Conservation (phyloP, 2,888 invertebrate species). For the Linyphia triangularis region DNA sequence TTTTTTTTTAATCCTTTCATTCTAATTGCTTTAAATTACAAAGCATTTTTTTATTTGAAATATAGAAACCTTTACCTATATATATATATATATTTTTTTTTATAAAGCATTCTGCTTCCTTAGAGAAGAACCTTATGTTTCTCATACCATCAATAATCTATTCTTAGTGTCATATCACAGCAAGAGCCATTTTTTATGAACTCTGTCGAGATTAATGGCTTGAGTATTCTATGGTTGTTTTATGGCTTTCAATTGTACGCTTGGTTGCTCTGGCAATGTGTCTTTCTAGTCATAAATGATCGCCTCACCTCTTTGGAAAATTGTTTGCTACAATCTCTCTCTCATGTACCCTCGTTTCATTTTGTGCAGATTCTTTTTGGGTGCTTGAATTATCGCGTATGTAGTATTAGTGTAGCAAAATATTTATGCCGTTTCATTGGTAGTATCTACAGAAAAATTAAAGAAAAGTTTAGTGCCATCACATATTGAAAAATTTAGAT, state of each 20-base stretch:
- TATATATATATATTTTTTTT: neutral
- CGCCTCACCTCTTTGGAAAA: slow-evolving; percentile 49
- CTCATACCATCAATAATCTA: slow-evolving; percentile 55
- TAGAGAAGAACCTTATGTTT: slow-evolving; percentile 37
- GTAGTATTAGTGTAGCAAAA: too few species aligned
- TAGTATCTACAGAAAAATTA: too few species aligned
- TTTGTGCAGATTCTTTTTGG: too few species aligned
- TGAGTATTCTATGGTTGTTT: slow-evolving; percentile 55
- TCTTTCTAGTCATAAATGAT: slow-evolving; percentile 52
- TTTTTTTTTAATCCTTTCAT: too few species aligned
- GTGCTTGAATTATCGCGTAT: too few species aligned
- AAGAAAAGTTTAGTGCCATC: too few species aligned
- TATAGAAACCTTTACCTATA: neutral
- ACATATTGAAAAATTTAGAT: too few species aligned
- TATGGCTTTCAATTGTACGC: slow-evolving; percentile 60
- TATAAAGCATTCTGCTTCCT: slow-evolving; percentile 1
- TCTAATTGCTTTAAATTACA: too few species aligned
- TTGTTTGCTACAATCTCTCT: slow-evolving; percentile 52
- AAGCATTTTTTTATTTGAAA: too few species aligned
- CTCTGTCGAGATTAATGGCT: slow-evolving; percentile 51
- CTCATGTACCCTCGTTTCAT: too few species aligned
- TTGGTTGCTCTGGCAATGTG: slow-evolving; percentile 46
- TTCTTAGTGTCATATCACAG: slow-evolving; percentile 64
- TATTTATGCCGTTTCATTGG: too few species aligned
- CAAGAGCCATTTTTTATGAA: slow-evolving; percentile 52